Evolutionary conservation across 2,888 invertebrate species (phyloP), one percentile per base, ranked within the genome.

Genomic region (Hirtodrosophila alboralis): DNA sequence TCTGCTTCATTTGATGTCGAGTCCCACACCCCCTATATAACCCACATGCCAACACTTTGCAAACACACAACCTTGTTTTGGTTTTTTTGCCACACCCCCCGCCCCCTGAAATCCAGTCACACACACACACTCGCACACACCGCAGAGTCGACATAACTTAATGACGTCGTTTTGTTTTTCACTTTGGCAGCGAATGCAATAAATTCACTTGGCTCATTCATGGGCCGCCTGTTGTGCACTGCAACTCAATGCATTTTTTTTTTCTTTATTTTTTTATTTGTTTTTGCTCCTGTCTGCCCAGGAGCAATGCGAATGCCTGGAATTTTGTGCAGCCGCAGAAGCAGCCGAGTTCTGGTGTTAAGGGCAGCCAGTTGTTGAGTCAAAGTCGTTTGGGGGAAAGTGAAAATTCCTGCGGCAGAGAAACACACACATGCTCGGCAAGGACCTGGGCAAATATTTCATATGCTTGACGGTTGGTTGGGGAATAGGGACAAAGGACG

Each of bases 161-260:
- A 80, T 85, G 85, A 80, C 78, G 79, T 85, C 85, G 76, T 79
- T 80, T 85, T 83, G 76, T 83, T 76, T 83, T 80, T 80, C 73
- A 75, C 83, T 75, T 78, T 73, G 70, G 62, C 75, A 63, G 70
- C 61, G 62, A 73, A 61, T 66, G 85, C 80, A 83, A 80, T 80
- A 80, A 84, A 80, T 80, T 85, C 64, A 75, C 66, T 70, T 70
- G 70, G 28, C 51, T 48, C 49, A 34, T 53, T 48, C 49, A 34
- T 27, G 16, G 57, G 53, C 27, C 41, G 49, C 58, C 37, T 44
- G 47, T 44, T 53, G 47, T 45, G 53, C 45, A 56, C 16, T 63
- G 75, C 65, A 65, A 48, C 64, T 27, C 34, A 33, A 36, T 30
- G 56, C 41, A 48, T 27, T 57, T 49, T 56, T 56, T 28, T 62